Conservation (phyloP, 2,888 invertebrate genomes). For the Ormyrus labotus region DNA sequence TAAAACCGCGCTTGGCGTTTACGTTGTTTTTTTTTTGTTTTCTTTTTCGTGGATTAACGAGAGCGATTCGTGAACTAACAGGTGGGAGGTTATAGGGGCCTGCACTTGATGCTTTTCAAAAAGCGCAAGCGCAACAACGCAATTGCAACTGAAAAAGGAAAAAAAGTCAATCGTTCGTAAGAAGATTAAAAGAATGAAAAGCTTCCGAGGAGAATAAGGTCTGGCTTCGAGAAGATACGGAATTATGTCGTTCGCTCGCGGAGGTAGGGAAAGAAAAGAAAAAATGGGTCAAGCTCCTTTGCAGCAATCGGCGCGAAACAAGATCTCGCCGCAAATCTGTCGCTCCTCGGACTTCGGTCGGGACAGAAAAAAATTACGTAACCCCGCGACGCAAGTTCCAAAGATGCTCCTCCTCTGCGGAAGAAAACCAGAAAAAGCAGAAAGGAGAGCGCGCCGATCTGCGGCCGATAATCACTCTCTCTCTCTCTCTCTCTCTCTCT, state of each 20-base stretch:
- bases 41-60: not conserved
- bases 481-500: no score
- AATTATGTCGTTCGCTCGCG: no score
- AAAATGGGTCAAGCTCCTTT: constrained; percentile 46
- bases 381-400: not conserved
- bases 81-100: constrained; percentile 2
- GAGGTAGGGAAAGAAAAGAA: not conserved
- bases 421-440: no score
- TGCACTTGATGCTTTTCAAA: no score
- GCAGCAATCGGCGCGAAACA: constrained; percentile 3
- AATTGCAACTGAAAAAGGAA: no score
- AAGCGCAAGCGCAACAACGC: no score
- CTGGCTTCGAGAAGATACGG: no score
- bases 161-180: no score
- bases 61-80: constrained; percentile 1
- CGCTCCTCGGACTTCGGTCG: not conserved
- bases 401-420: not conserved
- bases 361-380: constrained; percentile 22
- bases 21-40: not conserved
- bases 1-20: not conserved
- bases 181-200: no score
- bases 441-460: not conserved
- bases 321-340: constrained; percentile 21
- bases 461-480: not conserved
- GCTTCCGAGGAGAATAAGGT: no score